Evolutionary conservation across 2,113 vertebrate genomes (phyloP), one percentile per base, ranked within the genome.

Genomic region (Prunella fulvescens): DNA sequence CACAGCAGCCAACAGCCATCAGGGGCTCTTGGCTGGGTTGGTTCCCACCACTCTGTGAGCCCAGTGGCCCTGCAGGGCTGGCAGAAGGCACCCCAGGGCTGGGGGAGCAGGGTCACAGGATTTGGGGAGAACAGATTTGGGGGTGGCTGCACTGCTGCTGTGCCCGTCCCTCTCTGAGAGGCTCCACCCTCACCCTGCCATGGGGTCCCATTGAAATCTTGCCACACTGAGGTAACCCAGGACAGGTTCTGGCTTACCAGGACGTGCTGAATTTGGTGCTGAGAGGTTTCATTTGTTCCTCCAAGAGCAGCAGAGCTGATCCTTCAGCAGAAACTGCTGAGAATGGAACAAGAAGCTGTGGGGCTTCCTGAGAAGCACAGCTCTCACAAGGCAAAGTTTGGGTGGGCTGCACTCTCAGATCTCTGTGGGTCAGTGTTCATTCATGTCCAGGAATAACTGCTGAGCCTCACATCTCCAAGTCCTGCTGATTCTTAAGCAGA

Each of bases 301-400:
- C 61, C 0, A 0, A 84, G 28, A 84, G 25, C 61, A 73, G 69
- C 2, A 58, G 70, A 76, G 56, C 56, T 84, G 47, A 62, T 89
- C 40, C 73, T 70, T 51, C 64, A 62, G 47, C 31, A 87, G 69
- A 78, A 78, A 45, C 58, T 66, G 51, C 81, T 71, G 56, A 66
- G 60, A 70, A 81, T 62, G 25, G 13, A 33, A 17, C 14, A 44
- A 35, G 60, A 50, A 57, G 23, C 19, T 19, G 23, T 9, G 51
- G 29, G 85, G 33, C n/a, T 93, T 84, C 60, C 37, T 4, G 28
- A 78, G 78, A 70, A 74, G 24, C 1, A 1, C 1, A 6, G 20
- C n/a, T 81, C 25, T 56, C 16, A 24, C 0, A 0, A n/a, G 37
- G 15, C 0, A 1, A 73, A 28, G 51, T 37, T 57, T 78, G 39